phyloP scores from a whole-genome alignment of 2,797 vertebrate species.

The Gymnothorax javanicus region DNA sequence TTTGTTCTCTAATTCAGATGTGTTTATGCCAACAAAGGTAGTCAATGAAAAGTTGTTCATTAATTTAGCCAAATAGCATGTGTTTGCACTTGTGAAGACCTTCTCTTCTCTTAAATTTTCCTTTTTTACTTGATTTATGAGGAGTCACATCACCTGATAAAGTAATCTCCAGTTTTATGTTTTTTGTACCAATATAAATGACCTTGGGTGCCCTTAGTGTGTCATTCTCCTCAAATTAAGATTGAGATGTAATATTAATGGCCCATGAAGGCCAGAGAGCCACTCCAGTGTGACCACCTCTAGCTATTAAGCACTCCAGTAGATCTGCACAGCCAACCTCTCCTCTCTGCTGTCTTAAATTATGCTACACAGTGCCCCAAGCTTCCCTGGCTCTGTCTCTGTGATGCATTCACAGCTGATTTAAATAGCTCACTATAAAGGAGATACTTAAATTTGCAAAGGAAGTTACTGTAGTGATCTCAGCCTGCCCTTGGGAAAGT shows the following conservation, averaged over 20 bases:
- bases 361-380: background rate
- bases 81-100: background rate
- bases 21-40: background rate
- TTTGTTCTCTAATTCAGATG: background rate
- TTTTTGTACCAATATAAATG: background rate
- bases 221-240: background rate
- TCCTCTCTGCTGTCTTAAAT: slow-evolving; percentile 15
- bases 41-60: background rate
- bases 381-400: background rate
- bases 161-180: background rate
- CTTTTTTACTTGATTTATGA: background rate
- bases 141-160: background rate
- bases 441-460: slow-evolving; percentile 6
- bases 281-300: slow-evolving; percentile 15
- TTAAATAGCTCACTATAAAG: slow-evolving; percentile 2
- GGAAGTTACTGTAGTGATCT: background rate
- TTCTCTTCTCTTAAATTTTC: background rate
- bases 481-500: slow-evolving; percentile 17
- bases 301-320: background rate
- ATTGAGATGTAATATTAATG: background rate
- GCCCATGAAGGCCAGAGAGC: background rate
- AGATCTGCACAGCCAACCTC: slow-evolving; percentile 14
- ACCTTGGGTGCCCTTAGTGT: slow-evolving; percentile 3
- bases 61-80: background rate
- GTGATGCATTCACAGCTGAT: slow-evolving; percentile 13